These are phyloP conservation scores for Panulirus ornatus DNA, from an alignment of 1,140 invertebrate species.

Conservation along the genomic window DNA sequence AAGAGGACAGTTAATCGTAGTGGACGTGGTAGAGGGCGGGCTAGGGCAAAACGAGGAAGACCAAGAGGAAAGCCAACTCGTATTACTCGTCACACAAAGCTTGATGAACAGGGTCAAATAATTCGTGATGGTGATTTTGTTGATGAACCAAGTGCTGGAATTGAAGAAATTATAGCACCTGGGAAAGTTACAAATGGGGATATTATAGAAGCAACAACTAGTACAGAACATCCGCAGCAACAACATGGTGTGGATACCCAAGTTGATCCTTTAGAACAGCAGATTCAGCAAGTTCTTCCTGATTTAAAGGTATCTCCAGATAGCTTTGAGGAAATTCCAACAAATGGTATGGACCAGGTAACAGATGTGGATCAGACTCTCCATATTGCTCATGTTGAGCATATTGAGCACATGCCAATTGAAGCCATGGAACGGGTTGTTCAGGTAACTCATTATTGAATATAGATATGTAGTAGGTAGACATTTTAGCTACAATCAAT, in stretches of 20 bases:
- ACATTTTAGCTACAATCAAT: neutral
- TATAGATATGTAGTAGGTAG: slow-evolving; percentile 2
- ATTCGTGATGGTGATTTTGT: slow-evolving; percentile 30
- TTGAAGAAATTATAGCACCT: slow-evolving; percentile 16
- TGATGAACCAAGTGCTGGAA: neutral
- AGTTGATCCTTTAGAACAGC: slow-evolving; percentile 2
- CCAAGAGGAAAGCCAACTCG: slow-evolving; percentile 44
- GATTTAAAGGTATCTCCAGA: slow-evolving; percentile 46
- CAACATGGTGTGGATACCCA: slow-evolving; percentile 11
- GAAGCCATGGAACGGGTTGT: slow-evolving; percentile 66
- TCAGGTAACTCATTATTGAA: slow-evolving; percentile 51
- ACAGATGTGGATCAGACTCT: slow-evolving; percentile 48
- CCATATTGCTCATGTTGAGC: slow-evolving; percentile 61
- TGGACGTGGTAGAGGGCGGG: slow-evolving; percentile 12
- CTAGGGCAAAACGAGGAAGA: slow-evolving; percentile 32
- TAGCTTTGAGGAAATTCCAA: slow-evolving; percentile 50
- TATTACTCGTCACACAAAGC: slow-evolving; percentile 57
- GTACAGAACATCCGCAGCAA: slow-evolving; percentile 33
- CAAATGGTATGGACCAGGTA: slow-evolving; percentile 38
- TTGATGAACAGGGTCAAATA: slow-evolving; percentile 60
- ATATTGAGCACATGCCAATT: slow-evolving; percentile 65
- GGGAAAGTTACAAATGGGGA: slow-evolving; percentile 10
- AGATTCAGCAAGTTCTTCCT: slow-evolving; percentile 33
- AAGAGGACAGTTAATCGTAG: slow-evolving; percentile 44
- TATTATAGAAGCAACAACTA: slow-evolving; percentile 16